Evolutionary conservation across 2,888 invertebrate genomes (phyloP), one percentile per base, ranked within the genome.

Genomic region (Phymatocera aterrima): DNA sequence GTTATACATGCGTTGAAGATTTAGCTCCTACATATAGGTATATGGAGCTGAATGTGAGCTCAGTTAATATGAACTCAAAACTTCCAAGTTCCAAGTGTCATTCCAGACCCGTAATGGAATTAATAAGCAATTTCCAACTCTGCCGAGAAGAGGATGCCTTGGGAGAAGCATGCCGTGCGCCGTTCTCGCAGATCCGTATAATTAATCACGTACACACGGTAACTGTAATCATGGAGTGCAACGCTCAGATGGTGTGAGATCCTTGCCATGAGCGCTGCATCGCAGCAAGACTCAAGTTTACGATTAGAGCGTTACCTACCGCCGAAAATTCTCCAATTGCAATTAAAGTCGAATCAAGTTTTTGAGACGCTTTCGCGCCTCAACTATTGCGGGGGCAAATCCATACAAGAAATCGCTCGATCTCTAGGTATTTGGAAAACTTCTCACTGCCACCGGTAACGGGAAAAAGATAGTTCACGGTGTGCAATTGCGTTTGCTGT

Each of bases 291-390:
- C 40, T 34, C 37, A 75, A 75, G 46, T 75, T 75, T 24, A 75
- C 57, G 57, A 75, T 75, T 75, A 75, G 40, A 60, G 57, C 54
- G 57, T 75, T 57, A 75, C 28, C 75, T n/a, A n/a, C n/a, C n/a
- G n/a, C 21, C 57, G 57, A 28, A 75, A 75, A 57, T 57, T 75
- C 75, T 60, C 40, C 28, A 75, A 12, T 75, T 75, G 57, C 57
- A 75, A 75, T 75, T 75, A 60, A 75, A 75, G 43, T 60, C 40
- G 75, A 75, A 75, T 75, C 57, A 75, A 75, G 57, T 75, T 75
- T 72, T 51, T 31, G 51, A 51, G 70, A 15, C 48, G 70, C 18
- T 34, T 34, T 72, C 31, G 48, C 48, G 51, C 70, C 51, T 51
- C 51, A 18, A 1, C 51, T n/a, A 51, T 8, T n/a, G 18, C 24